Conservation (phyloP, 2,888 invertebrate species). For the Drosophila histrio region DNA sequence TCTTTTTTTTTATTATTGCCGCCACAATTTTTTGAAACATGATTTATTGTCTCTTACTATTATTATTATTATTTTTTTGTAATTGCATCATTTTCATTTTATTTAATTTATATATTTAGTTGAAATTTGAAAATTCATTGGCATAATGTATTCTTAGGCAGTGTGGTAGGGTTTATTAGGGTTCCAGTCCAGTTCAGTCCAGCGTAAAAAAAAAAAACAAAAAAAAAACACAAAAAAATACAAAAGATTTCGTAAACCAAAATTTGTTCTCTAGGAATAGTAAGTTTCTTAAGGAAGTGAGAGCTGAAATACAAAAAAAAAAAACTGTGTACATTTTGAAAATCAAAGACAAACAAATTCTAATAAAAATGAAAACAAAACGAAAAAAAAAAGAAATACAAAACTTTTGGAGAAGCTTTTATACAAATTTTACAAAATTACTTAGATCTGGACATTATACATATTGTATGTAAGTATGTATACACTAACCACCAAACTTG, state of each 20-base stretch:
- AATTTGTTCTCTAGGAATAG: constrained; percentile 67
- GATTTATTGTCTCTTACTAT: constrained; percentile 1
- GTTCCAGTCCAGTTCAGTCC: constrained; percentile 48
- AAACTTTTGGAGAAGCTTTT: constrained; percentile 43
- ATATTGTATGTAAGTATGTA: constrained; percentile 23
- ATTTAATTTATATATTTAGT: constrained; percentile 40
- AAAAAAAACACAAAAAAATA: constrained; percentile 7
- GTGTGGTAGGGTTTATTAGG: constrained; percentile 59
- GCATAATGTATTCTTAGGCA: constrained; percentile 48
- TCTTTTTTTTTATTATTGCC: constrained; percentile 28
- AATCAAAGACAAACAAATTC: constrained; percentile 67
- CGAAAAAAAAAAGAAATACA: constrained; percentile 3
- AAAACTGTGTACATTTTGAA: constrained; percentile 64
- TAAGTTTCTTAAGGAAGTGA: constrained; percentile 51
- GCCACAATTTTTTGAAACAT: constrained; percentile 27
- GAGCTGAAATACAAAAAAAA: constrained; percentile 57
- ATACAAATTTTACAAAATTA: constrained; percentile 39
- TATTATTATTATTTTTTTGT: not conserved
- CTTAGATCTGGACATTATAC: constrained; percentile 42
- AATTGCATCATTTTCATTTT: not conserved
- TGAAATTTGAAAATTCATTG: constrained; percentile 35
- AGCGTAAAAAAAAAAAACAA: constrained; percentile 10
- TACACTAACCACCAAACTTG: constrained; percentile 47
- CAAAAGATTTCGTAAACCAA: constrained; percentile 67
- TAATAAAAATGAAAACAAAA: constrained; percentile 52